A percentile compares a stretch with the other conserved stretches of the same genome.
These are phyloP conservation scores for Parnassius mnemosyne DNA, from an alignment of 2,888 invertebrate species.

Conservation along the genomic window DNA sequence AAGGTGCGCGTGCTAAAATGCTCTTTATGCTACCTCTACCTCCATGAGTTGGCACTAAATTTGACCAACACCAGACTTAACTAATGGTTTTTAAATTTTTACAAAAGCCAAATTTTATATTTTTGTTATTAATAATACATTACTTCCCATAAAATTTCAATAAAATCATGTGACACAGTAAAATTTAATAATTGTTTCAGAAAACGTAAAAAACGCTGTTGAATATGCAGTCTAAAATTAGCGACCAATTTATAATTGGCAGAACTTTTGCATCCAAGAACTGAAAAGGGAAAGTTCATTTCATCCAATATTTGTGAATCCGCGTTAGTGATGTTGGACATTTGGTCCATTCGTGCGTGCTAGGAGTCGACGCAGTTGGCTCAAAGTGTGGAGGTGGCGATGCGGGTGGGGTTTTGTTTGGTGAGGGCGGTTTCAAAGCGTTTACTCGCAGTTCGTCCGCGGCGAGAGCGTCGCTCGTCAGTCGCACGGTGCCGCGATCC, in stretches of 20 bases:
- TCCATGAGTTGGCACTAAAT: slow-evolving; percentile 6
- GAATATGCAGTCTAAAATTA: no score
- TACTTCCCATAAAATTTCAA: no score
- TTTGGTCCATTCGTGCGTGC: slow-evolving; percentile 6
- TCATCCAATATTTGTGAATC: background rate
- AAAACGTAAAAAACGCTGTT: no score
- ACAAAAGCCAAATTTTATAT: no score
- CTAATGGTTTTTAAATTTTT: no score
- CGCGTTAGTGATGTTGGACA: slow-evolving; percentile 9
- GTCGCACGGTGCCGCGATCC: slow-evolving; percentile 54
- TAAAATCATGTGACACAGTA: no score
- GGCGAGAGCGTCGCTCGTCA: slow-evolving; percentile 44
- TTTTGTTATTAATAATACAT: no score
- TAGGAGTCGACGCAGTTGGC: slow-evolving; percentile 23
- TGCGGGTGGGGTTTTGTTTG: slow-evolving; percentile 78
- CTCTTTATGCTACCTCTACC: slow-evolving; percentile 47
- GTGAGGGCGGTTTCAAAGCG: slow-evolving; percentile 73
- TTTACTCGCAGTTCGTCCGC: slow-evolving; percentile 53
- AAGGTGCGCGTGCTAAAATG: slow-evolving; percentile 73
- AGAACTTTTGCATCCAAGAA: no score
- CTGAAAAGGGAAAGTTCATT: no score
- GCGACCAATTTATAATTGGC: no score
- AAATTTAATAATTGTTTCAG: no score
- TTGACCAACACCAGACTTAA: slow-evolving; percentile 3
- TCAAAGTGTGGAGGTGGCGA: slow-evolving; percentile 12